Conservation (phyloP, 1,140 invertebrate genomes). For the Rhizoglyphus robini region DNA sequence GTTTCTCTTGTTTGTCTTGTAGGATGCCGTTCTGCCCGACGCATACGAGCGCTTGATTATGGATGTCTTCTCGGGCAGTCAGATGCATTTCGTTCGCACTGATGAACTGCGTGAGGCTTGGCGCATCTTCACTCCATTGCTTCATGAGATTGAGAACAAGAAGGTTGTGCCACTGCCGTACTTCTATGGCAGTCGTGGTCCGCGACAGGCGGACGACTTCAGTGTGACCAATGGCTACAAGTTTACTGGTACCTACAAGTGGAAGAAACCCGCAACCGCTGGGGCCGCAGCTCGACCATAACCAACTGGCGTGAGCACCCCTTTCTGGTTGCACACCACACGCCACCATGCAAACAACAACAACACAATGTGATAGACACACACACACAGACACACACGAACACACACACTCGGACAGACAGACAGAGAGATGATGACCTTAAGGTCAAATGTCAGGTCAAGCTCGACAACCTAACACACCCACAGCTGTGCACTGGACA, state of each 20-base stretch:
- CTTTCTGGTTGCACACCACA: too few relatives aligned
- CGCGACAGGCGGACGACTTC: conserved; percentile 19
- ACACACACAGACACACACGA: too few relatives aligned
- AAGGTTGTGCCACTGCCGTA: conserved; percentile 36
- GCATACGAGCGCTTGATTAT: conserved; percentile 41
- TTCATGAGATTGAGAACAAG: conserved; percentile 38
- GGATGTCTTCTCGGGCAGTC: conserved; percentile 29
- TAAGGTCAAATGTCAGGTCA: too few relatives aligned
- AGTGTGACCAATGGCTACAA: neutral
- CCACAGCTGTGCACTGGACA: too few relatives aligned
- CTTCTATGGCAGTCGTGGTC: conserved; percentile 35
- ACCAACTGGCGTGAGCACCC: too few relatives aligned
- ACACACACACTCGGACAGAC: too few relatives aligned
- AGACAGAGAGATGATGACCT: too few relatives aligned
- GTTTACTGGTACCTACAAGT: conserved; percentile 92
- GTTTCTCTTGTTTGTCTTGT: neutral
- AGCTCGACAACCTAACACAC: too few relatives aligned
- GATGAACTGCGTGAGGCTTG: conserved; percentile 42
- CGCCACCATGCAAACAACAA: too few relatives aligned
- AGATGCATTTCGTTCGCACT: conserved; percentile 41
- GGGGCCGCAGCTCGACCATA: too few relatives aligned
- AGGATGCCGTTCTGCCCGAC: conserved; percentile 31
- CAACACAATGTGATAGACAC: too few relatives aligned
- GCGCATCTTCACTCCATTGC: conserved; percentile 40
- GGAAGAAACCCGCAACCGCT: conserved; percentile 46